A percentile compares a stretch with the other conserved stretches of the same genome.
Evolutionary conservation across 2,888 invertebrate genomes (phyloP).

Genomic region (Julus scanicus): DNA sequence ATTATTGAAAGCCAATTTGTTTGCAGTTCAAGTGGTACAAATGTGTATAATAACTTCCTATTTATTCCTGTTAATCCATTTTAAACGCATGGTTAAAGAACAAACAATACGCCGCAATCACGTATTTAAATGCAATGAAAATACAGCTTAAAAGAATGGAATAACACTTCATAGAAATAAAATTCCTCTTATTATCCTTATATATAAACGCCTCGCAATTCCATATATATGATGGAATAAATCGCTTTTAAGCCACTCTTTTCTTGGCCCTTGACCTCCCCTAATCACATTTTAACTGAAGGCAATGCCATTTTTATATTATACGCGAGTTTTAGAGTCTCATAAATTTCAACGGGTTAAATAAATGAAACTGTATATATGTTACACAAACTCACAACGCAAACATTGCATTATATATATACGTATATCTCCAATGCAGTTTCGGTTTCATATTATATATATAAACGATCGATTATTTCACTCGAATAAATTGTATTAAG

Average conservation of each 20-base stretch:
- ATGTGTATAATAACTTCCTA: neutral
- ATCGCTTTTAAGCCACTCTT: conserved; percentile 14
- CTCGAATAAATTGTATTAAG: neutral
- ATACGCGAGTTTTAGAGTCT: neutral
- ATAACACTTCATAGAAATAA: neutral
- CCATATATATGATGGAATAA: conserved; percentile 2
- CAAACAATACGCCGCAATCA: neutral
- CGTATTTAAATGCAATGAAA: neutral
- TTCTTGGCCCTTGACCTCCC: neutral
- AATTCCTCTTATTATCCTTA: neutral
- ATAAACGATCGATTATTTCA: neutral
- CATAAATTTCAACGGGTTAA: neutral
- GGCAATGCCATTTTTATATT: neutral
- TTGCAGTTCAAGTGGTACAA: neutral
- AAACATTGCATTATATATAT: too few relatives aligned
- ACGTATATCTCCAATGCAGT: too few relatives aligned
- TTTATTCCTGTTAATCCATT: neutral
- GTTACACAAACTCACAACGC: too few relatives aligned
- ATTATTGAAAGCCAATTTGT: neutral
- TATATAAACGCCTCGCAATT: neutral
- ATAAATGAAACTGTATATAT: neutral
- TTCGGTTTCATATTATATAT: neutral
- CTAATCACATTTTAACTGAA: neutral
- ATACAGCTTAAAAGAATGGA: neutral
- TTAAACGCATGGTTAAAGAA: neutral